Evolutionary conservation across 2,797 vertebrate genomes (phyloP).

Genomic region (Tarsius wallacei): DNA sequence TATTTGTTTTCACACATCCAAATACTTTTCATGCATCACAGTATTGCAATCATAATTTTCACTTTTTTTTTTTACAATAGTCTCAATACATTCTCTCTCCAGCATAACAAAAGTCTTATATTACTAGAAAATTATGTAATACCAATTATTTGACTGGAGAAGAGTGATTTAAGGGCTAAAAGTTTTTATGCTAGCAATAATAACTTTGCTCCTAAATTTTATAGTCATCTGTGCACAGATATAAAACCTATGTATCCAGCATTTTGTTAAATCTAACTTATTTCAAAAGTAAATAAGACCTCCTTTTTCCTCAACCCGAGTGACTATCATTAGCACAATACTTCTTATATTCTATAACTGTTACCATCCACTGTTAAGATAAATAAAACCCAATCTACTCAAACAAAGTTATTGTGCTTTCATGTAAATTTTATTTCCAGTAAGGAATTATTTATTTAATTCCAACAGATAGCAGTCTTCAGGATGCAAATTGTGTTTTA

Average conservation of each 20-base stretch:
- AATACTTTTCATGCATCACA: not conserved
- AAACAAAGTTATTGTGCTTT: not conserved
- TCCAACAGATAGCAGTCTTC: not conserved
- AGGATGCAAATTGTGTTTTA: not conserved
- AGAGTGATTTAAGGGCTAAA: not conserved
- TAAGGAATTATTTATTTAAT: not conserved
- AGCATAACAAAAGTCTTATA: not conserved
- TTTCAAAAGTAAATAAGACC: not conserved
- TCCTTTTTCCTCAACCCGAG: not conserved
- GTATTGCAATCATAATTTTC: not conserved
- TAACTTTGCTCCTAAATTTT: not conserved
- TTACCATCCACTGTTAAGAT: not conserved
- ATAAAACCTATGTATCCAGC: not conserved
- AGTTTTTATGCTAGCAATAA: not conserved
- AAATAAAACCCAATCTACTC: not conserved
- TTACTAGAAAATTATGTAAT: constrained; percentile 25
- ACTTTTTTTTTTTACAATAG: not conserved
- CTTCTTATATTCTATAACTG: not conserved
- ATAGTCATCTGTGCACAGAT: not conserved
- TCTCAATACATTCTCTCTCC: not conserved
- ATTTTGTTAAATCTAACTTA: not conserved
- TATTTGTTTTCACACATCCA: constrained; percentile 1
- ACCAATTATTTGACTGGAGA: not conserved
- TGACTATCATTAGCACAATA: not conserved
- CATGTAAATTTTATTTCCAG: not conserved